Conservation (phyloP, 30 jellyfish, hydroid and myxozoan species). For the Hydra vulgaris region DNA sequence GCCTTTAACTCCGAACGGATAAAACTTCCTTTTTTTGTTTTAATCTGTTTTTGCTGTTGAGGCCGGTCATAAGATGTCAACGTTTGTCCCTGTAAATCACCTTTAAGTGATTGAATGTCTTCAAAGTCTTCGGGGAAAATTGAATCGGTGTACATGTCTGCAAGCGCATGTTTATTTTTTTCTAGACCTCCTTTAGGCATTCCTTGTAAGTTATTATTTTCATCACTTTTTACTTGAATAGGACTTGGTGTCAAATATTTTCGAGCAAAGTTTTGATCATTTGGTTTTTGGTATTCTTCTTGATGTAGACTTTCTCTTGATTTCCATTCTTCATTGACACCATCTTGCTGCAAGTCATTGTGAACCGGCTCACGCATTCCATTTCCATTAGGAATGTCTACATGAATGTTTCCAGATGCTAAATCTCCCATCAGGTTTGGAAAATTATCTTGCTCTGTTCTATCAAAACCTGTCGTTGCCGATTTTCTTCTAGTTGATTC, state of each 20-base stretch:
- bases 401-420: neutral
- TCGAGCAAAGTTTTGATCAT: conserved; percentile 19
- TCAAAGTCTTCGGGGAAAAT: conserved; percentile 84
- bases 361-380: conserved; percentile 4
- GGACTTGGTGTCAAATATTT: neutral
- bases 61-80: conserved; percentile 54
- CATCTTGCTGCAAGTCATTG: conserved; percentile 11
- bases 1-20: conserved; percentile 21
- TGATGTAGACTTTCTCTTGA: conserved; percentile 22
- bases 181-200: neutral
- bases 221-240: neutral
- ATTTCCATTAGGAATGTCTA: conserved; percentile 1
- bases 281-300: neutral
- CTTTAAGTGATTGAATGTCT: conserved; percentile 71
- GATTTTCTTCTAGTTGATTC: neutral
- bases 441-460: neutral
- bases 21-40: neutral
- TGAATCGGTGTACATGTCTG: conserved; percentile 78
- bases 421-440: conserved; percentile 1
- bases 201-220: neutral
- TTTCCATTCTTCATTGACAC: conserved; percentile 5
- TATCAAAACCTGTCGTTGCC: neutral
- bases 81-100: conserved; percentile 86
- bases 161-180: conserved; percentile 22
- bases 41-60: neutral